phyloP scores from a whole-genome alignment of 2,113 vertebrate genomes.

The Paramormyrops kingsleyae region DNA sequence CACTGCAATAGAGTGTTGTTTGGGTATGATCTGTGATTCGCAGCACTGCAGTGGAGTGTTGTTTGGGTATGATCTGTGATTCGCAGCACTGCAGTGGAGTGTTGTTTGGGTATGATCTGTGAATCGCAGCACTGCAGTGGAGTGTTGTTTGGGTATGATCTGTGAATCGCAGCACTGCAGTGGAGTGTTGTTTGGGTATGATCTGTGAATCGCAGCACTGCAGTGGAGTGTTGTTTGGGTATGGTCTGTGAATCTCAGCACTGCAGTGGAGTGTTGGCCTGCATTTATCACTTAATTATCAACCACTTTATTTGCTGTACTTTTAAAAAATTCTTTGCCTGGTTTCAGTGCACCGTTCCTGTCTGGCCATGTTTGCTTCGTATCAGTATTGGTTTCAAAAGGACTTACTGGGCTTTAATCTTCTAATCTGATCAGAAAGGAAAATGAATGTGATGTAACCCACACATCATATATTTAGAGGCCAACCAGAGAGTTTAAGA shows the following conservation, averaged over 20 bases:
- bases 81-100: no score
- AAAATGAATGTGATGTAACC: constrained; percentile 47
- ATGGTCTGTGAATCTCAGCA: background rate
- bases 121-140: no score
- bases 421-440: constrained; percentile 49
- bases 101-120: background rate
- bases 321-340: constrained; percentile 44
- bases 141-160: background rate
- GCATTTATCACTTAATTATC: background rate
- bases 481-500: constrained; percentile 46
- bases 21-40: background rate
- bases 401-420: constrained; percentile 47
- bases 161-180: no score
- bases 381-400: constrained; percentile 52
- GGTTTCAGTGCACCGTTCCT: constrained; percentile 45
- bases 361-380: constrained; percentile 41
- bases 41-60: no score
- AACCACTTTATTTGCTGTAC: constrained; percentile 27
- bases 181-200: background rate
- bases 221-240: no score
- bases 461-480: constrained; percentile 38
- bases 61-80: background rate
- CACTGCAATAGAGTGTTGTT: no score
- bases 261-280: background rate
- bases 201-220: no score